Percentiles rank a stretch among this genome's conserved stretches.
These are phyloP conservation scores for Acropternis orthonyx DNA, from an alignment of 2,797 vertebrate genomes.

Conservation along the genomic window DNA sequence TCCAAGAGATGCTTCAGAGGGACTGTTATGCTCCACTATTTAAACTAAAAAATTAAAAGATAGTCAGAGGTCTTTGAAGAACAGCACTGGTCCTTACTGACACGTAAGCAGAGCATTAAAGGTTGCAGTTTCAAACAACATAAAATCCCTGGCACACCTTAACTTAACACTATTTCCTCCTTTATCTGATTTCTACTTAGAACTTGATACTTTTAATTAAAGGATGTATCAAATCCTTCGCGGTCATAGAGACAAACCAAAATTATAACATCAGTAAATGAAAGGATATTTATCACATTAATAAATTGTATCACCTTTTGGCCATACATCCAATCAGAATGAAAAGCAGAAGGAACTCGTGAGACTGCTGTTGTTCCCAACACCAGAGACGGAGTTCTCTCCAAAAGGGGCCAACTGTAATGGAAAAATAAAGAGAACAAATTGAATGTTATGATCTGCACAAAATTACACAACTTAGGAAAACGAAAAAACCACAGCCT, in stretches of 20 bases:
- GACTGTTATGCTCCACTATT: neutral
- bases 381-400: neutral
- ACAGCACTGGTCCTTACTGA: neutral
- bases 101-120: neutral
- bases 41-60: neutral
- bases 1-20: neutral
- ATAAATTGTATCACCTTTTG: neutral
- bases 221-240: neutral
- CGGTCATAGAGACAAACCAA: neutral
- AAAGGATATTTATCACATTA: neutral
- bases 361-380: neutral
- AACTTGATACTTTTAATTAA: neutral
- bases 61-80: neutral
- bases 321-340: neutral
- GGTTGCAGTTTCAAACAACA: neutral
- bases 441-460: neutral
- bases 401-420: neutral
- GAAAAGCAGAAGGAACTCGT: neutral
- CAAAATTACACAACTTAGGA: neutral
- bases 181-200: neutral
- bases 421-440: neutral
- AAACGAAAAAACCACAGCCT: neutral
- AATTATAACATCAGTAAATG: neutral
- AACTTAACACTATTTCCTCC: neutral
- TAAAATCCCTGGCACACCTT: neutral